phyloP scores from a whole-genome alignment of 2,797 vertebrate genomes.

The Halcyon badia region DNA sequence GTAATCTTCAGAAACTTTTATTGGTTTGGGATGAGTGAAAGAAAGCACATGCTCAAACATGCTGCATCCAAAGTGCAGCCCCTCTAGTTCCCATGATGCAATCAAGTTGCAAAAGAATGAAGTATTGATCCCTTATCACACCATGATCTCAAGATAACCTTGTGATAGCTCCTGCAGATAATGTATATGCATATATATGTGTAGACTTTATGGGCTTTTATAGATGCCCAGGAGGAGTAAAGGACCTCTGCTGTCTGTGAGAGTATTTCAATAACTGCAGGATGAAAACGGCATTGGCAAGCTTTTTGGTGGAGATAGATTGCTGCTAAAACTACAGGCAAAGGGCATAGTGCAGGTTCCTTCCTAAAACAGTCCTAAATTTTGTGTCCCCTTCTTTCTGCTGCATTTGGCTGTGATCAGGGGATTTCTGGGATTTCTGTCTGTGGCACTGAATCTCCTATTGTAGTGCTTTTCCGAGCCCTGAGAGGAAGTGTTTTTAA shows the following conservation, averaged over 20 bases:
- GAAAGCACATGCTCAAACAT: background rate
- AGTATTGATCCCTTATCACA: background rate
- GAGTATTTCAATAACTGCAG: background rate
- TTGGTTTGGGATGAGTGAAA: background rate
- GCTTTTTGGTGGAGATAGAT: background rate
- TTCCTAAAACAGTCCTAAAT: background rate
- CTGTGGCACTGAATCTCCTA: background rate
- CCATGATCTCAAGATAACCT: background rate
- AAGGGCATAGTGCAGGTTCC: background rate
- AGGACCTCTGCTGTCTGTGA: accelerated
- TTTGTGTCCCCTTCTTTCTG: background rate
- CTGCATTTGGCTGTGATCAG: accelerated
- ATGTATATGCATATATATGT: no score
- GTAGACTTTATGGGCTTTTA: background rate
- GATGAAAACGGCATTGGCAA: background rate
- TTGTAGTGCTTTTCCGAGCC: background rate
- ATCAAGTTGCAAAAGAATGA: background rate
- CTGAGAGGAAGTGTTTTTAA: background rate
- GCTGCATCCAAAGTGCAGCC: background rate
- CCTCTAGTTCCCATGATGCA: background rate
- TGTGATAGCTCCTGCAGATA: background rate
- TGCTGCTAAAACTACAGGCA: background rate
- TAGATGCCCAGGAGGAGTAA: background rate
- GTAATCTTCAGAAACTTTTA: background rate
- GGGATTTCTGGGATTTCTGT: background rate